phyloP scores from a whole-genome alignment of 64 coral and sea anemone species.

The Montipora sp. region DNA sequence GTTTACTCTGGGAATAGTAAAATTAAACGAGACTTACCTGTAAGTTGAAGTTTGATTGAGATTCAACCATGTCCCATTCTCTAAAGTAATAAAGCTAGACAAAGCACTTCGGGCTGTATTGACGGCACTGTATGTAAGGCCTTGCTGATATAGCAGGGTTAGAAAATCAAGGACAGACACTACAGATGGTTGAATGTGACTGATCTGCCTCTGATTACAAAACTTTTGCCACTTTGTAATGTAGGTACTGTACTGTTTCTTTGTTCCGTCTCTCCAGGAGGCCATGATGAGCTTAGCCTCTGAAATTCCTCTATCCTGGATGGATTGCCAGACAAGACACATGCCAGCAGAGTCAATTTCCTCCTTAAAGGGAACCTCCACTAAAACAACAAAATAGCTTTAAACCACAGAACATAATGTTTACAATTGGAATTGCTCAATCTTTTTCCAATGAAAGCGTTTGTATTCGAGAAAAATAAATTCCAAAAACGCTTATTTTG shows the following conservation, averaged over 20 bases:
- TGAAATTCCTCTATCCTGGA: constrained; percentile 51
- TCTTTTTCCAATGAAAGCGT: no score
- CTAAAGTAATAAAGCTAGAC: constrained; percentile 10
- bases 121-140: constrained; percentile 16
- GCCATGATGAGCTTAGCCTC: constrained; percentile 18
- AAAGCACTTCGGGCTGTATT: constrained; percentile 8
- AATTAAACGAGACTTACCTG: no score
- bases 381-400: no score
- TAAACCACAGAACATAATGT: no score
- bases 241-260: constrained; percentile 45
- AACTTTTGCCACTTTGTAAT: constrained; percentile 37
- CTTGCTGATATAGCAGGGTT: constrained; percentile 26
- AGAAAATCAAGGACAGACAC: constrained; percentile 28
- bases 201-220: constrained; percentile 40
- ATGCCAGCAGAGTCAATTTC: no score
- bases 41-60: no score
- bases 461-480: no score
- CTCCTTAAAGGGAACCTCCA: no score
- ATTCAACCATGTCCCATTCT: background rate
- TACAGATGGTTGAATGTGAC: constrained; percentile 25
- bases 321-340: background rate
- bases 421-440: no score
- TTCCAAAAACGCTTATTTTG: no score
- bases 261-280: constrained; percentile 28
- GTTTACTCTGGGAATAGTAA: no score